Evolutionary conservation across 2,888 invertebrate species (phyloP), one percentile per base, ranked within the genome.

Genomic region (Meiosimyza decipiens): DNA sequence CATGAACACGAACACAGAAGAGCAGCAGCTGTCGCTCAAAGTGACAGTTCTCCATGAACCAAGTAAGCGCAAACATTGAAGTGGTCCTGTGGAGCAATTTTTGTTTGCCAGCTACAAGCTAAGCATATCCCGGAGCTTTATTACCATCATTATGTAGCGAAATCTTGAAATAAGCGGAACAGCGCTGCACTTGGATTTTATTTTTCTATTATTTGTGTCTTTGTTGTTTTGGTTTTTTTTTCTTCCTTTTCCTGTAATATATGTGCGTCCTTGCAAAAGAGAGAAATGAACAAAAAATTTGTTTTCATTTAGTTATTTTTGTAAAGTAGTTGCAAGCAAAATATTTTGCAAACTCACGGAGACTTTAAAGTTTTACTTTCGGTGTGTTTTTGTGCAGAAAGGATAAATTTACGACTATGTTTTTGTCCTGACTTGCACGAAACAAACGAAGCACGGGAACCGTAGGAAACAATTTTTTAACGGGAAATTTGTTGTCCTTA

Each of bases 271-370:
- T 28, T 57, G 22, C 15, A 12, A 15, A 28, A n/a, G 57, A 12
- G 22, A 57, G 15, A 57, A 57, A 28, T 11, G 13, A 57, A 18
- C 22, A 57, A 22, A 57, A 57, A 16, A 57, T 7, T 57, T 12
- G 16, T 57, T 57, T 57, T 57, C 57, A 9, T 40, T 57, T 6
- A 57, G 57, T 57, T 57, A 13, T 57, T 57, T 57, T 57, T 28
- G 9, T 7, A 40, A 40, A 40, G 40, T 40, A 57, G 57, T 28
- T 57, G 28, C 15, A 57, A 57, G 57, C 18, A 57, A 57, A 57
- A 57, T 57, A 57, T 57, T 57, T 57, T 57, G 57, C 57, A 57
- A 57, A 13, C 57, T 57, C 13, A 57, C 57, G 57, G 28, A 57
- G 28, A 57, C 57, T 57, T 28, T 57, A 22, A 57, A 57, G 57